A percentile compares a stretch with the other conserved stretches of the same genome.
These are phyloP conservation scores for Rattus norvegicus DNA, from an alignment of 2,113 vertebrate species.

Conservation along the genomic window DNA sequence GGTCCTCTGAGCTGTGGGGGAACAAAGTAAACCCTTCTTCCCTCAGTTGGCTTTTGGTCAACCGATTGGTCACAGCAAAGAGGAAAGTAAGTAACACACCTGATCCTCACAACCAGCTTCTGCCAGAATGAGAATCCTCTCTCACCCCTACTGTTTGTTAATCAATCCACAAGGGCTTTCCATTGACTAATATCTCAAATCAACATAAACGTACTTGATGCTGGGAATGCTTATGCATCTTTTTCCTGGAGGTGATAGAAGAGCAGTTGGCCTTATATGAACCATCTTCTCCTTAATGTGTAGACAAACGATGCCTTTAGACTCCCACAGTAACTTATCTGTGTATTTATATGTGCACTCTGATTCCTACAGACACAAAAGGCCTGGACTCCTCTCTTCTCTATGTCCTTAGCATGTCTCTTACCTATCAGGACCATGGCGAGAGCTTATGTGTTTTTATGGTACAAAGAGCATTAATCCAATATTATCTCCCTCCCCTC, in stretches of 20 bases:
- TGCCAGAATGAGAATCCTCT: background rate
- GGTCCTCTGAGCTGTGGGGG: background rate
- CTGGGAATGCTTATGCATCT: background rate
- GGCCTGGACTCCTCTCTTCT: background rate
- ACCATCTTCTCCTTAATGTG: background rate
- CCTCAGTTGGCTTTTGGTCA: background rate
- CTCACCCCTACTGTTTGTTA: background rate
- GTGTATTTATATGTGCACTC: background rate
- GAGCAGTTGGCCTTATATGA: background rate
- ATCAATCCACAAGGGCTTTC: background rate
- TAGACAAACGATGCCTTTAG: background rate
- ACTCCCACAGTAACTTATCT: background rate
- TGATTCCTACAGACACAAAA: background rate
- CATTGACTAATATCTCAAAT: background rate
- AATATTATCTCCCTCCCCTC: background rate
- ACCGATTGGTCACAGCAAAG: background rate
- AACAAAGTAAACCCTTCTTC: background rate
- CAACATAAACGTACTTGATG: background rate
- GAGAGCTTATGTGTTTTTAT: background rate
- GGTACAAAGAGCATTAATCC: background rate
- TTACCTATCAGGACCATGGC: background rate
- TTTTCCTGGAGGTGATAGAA: background rate
- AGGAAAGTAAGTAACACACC: background rate
- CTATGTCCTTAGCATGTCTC: background rate
- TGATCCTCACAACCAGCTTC: background rate